Base-by-base conservation (phyloP, 2,797 vertebrate genomes). In the Schizopygopsis pylzovi region DNA sequence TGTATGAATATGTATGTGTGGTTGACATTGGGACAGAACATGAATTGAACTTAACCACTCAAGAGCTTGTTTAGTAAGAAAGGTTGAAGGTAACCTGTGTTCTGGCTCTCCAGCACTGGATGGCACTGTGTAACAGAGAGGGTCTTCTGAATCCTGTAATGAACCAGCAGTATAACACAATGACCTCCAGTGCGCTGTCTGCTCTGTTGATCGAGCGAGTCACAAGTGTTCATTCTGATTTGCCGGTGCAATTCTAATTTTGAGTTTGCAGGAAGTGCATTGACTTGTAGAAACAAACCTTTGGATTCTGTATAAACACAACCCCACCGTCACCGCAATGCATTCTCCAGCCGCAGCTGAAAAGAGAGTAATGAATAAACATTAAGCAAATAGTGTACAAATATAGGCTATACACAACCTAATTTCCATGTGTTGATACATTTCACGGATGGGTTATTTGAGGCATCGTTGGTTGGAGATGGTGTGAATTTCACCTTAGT, bases 71-170 rank as follows among this genome's bases (percentile, higher is more conserved):
- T 88, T 86, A 82, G 67, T 18, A 39, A 75, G 47, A 89, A 56
- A 67, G 54, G 72, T 45, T 78, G 81, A 84, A 67, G 82, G n/a
- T 79, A 68, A 84, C 25, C 56, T 87, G 78, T 87, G n/a, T 28
- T 52, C 20, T 41, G 47, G 6, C 28, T 52, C 28, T 61, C 33
- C 4, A 81, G 37, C 91, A 89, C 87, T 87, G 88, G 91, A 89
- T 90, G 91, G 88, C 90, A 90, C 85, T 91, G 89, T 90, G 87
- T 82, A 76, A 88, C 75, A 87, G 83, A 85, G n/a, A n/a, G 45
- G 86, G 79, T 28, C 28, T 78, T 84, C 61, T 80, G 79, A 82
- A 81, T 72, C 83, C 68, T 67, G 77, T 79, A 86, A 81, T 41
- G 61, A 88, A 75, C 56, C 87, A 79, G 52, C 80, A 65, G 75